A percentile compares a stretch with the other conserved stretches of the same genome.
These are phyloP conservation scores for Dastarcus helophoroides DNA, from an alignment of 2,888 invertebrate species.

Conservation along the genomic window DNA sequence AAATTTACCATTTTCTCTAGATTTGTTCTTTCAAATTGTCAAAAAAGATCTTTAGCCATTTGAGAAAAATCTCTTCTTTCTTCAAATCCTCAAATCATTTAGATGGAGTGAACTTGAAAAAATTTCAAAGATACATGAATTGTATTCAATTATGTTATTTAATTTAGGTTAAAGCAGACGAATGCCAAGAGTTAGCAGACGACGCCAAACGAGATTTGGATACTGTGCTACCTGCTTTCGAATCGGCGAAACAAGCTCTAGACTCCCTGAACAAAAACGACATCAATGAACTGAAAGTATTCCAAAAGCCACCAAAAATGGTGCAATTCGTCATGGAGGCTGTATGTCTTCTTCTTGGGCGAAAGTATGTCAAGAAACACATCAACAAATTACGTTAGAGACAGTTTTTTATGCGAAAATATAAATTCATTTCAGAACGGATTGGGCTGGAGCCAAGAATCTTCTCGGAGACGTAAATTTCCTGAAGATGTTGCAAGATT, in stretches of 20 bases:
- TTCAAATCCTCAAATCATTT: no score
- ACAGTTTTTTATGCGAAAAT: no score
- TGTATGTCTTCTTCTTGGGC: constrained; percentile 69
- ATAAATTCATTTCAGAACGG: constrained; percentile 47
- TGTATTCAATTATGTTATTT: no score
- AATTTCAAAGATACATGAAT: no score
- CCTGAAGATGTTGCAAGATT: constrained; percentile 68
- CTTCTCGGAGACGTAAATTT: constrained; percentile 76
- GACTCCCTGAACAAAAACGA: constrained; percentile 81
- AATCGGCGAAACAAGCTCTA: constrained; percentile 72
- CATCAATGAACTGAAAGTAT: constrained; percentile 80
- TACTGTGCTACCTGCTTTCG: constrained; percentile 75
- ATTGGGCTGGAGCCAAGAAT: constrained; percentile 76
- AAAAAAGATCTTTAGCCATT: no score
- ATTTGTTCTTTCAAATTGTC: no score
- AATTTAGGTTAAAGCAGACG: constrained; percentile 70
- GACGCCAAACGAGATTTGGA: constrained; percentile 77
- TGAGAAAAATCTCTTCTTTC: no score
- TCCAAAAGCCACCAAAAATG: constrained; percentile 75
- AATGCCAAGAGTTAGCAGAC: constrained; percentile 72
- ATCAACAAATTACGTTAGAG: no score
- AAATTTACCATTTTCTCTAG: no score
- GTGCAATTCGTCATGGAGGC: constrained; percentile 89
- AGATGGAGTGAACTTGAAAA: no score
- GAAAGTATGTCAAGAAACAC: constrained; percentile 53